Conservation (phyloP, 2,888 invertebrate genomes). For the Pheosia gnoma region DNA sequence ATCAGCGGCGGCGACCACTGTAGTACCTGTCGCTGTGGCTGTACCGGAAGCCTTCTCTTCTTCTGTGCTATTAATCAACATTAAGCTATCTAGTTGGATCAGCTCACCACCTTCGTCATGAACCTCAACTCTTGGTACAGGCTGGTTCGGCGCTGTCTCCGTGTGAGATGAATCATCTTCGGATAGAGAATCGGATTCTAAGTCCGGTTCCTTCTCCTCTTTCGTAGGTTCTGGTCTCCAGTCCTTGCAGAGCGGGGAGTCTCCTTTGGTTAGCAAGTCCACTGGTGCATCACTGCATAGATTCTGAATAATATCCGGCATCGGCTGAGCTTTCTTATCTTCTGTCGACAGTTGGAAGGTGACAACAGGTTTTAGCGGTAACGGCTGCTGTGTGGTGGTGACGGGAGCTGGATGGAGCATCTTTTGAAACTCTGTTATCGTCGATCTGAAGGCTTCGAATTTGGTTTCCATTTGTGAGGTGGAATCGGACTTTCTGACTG, state of each 20-base stretch:
- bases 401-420: constrained; percentile 90
- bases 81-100: constrained; percentile 85
- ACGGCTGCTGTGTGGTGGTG: constrained; percentile 31
- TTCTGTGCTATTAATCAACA: constrained; percentile 70
- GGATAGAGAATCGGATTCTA: constrained; percentile 85
- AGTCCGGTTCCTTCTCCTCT: constrained; percentile 70
- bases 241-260: constrained; percentile 59
- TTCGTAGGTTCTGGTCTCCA: constrained; percentile 80
- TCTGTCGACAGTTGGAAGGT: constrained; percentile 63
- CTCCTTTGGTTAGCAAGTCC: constrained; percentile 67
- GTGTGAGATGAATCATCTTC: constrained; percentile 71
- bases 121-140: constrained; percentile 89
- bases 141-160: constrained; percentile 66
- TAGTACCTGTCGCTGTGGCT: constrained; percentile 69
- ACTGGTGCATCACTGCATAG: constrained; percentile 67
- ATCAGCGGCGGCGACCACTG: constrained; percentile 65
- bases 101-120: constrained; percentile 88
- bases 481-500: constrained; percentile 92
- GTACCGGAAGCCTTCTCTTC: constrained; percentile 61
- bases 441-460: constrained; percentile 92
- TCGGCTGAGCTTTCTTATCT: constrained; percentile 74
- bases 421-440: constrained; percentile 95
- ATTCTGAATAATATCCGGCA: constrained; percentile 86
- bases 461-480: constrained; percentile 93
- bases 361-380: constrained; percentile 50